These are phyloP conservation scores for Sorex araneus DNA, from an alignment of 2,113 vertebrate species.

Conservation along the genomic window DNA sequence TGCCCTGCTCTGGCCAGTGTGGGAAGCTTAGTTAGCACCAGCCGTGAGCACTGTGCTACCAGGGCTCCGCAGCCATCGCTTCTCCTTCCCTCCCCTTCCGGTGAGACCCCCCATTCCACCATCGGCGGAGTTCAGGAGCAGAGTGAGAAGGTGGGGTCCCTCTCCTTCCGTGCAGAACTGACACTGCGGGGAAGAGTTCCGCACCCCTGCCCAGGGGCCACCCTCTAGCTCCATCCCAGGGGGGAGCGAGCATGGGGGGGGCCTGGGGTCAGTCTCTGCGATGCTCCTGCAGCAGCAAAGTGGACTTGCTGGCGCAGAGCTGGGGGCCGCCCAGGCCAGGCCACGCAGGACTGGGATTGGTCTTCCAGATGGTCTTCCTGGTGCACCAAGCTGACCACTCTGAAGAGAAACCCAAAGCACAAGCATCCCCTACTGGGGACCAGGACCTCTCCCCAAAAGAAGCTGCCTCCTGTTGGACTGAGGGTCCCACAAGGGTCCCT, in stretches of 20 bases:
- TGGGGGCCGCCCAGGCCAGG: too few relatives aligned
- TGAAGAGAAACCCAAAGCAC: neutral
- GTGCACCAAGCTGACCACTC: neutral
- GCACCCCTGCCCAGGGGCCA: neutral
- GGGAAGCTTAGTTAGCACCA: neutral
- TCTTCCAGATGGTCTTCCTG: neutral
- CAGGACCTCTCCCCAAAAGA: neutral
- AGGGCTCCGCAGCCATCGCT: conserved; percentile 38
- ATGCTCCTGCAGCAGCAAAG: too few relatives aligned
- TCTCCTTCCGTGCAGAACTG: too few relatives aligned
- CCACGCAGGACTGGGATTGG: too few relatives aligned
- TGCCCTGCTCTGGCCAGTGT: neutral
- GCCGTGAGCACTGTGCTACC: neutral
- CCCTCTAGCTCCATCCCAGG: neutral
- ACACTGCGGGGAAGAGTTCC: neutral
- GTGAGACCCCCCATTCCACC: conserved; percentile 86
- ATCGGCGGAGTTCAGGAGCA: conserved; percentile 81
- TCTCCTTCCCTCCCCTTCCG: conserved; percentile 86
- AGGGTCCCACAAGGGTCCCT: conserved; percentile 48
- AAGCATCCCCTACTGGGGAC: neutral
- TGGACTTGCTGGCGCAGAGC: too few relatives aligned
- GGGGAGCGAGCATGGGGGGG: neutral
- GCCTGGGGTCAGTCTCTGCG: too few relatives aligned
- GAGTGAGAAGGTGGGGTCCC: conserved; percentile 2
- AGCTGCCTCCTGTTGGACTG: conserved; percentile 81